These are phyloP conservation scores for Aegotheles bennettii DNA, from an alignment of 2,113 vertebrate genomes.

Conservation along the genomic window DNA sequence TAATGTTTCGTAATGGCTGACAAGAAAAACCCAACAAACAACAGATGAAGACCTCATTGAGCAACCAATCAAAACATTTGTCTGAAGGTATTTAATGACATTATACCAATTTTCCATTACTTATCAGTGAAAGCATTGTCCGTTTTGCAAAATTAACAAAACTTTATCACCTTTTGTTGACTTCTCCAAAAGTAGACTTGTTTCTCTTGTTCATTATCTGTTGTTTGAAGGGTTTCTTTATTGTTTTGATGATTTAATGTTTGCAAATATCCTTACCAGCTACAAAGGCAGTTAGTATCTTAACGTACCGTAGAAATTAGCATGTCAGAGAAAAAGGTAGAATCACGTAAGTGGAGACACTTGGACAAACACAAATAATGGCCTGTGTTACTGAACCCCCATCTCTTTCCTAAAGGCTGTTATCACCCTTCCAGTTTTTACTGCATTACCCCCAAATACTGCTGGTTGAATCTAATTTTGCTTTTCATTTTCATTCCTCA, in stretches of 20 bases:
- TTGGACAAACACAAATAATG: neutral
- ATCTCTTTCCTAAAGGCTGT: neutral
- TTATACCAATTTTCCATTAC: neutral
- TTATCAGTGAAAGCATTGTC: neutral
- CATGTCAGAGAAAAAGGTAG: neutral
- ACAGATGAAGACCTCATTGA: neutral
- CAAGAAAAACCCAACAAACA: neutral
- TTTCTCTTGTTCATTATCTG: neutral
- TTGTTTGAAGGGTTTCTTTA: neutral
- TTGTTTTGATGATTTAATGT: neutral
- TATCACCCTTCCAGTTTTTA: neutral
- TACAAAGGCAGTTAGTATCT: neutral
- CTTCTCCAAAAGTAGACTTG: neutral
- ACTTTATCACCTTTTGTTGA: neutral
- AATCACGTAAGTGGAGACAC: neutral
- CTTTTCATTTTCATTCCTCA: slow-evolving; percentile 18
- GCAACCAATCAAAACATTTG: neutral
- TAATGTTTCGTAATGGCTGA: neutral
- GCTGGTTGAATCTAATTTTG: neutral
- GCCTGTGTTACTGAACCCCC: neutral
- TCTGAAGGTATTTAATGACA: neutral
- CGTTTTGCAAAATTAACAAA: neutral
- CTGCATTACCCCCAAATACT: neutral
- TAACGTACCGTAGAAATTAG: neutral
- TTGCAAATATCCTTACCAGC: neutral